Evolutionary conservation across 2,113 vertebrate species (phyloP), one percentile per base, ranked within the genome.

Genomic region (Gadus chalcogrammus): DNA sequence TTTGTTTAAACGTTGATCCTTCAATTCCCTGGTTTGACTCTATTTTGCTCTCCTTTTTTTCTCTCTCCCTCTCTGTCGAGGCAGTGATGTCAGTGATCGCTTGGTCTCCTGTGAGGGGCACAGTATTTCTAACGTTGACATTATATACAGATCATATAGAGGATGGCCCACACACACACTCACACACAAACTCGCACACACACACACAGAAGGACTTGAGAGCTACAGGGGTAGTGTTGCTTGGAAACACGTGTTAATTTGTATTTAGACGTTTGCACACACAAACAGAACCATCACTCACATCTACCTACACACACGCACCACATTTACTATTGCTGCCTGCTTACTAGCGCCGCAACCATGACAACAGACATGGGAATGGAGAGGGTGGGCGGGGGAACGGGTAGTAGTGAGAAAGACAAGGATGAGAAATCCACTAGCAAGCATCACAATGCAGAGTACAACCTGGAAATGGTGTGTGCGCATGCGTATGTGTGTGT

Each of bases 341-440:
- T 80, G 87, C 87, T 90, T 90, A 88, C 88, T 83, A 70, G 79
- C 80, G 82, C 86, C 70, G 91, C 91, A 89, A 86, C 91, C 87
- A 90, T 92, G 91, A 91, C 91, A 92, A 92, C 91, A 88, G 89
- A 91, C 85, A 71, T 67, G 66, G 67, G 71, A 77, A 63, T 81
- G 53, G 80, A 56, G 11, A 48, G 15, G 66, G 64, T 52, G 22
- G 76, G 48, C n/a, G 13, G 22, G 24, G 62, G 8, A 59, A 18
- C 18, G 31, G 31, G 31, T 7, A 35, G 31, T 35, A 73, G 60
- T 35, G 31, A 35, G 31, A 35, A 35, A 35, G 31, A 35, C 4
- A 5, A 35, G 31, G 31, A 35, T 35, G 31, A 35, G 31, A 35
- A 35, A 35, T 35, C 31, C 31, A 35, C 31, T 4, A 35, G 31